Base-by-base conservation (phyloP, 2,113 vertebrate genomes). In the Brienomyrus brachyistius region DNA sequence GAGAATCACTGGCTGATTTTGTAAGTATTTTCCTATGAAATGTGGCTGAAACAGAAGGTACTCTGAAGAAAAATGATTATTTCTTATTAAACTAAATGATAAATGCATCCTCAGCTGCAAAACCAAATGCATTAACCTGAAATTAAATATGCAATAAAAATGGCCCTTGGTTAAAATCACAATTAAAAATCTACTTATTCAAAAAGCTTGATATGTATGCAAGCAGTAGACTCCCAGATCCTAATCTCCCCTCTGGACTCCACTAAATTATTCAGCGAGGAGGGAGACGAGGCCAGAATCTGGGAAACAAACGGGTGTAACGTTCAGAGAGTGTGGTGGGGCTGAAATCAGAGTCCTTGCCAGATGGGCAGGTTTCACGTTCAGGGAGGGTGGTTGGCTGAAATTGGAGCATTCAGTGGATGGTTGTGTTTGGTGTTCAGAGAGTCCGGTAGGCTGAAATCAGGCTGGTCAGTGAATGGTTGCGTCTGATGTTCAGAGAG, bases 341-440 rank as follows among this genome's bases (percentile, higher is more conserved):
- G 83, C 62, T 90, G 92, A 90, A 92, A 92, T 56, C 83, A 54
- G 90, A 92, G 90, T 23, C n/a, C 87, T 59, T n/a, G 13, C 23
- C 35, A 10, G 62, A 84, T 35, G 47, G 23, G 9, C 31, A 27
- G 77, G 87, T 90, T 56, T 89, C 45, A 66, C 13, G 23, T 50
- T 86, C 83, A 70, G 62, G 62, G 40, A 51, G 83, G 43, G 47
- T 15, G 47, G 47, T 86, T 27, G 43, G 47, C 19, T 86, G 83
- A 50, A 86, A 85, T 47, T 48, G 23, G 47, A 48, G 83, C 10
- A 13, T 11, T 23, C 47, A 5, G 43, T 50, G 4, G 23, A 47
- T 21, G 45, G n/a, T 66, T 85, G 47, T 47, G 83, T 85, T 85
- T 50, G 45, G 23, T 48, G 47, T 85, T 85, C 83, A 43, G 10